phyloP scores from a whole-genome alignment of 2,888 invertebrate species.

The Temnothorax unifasciatus region DNA sequence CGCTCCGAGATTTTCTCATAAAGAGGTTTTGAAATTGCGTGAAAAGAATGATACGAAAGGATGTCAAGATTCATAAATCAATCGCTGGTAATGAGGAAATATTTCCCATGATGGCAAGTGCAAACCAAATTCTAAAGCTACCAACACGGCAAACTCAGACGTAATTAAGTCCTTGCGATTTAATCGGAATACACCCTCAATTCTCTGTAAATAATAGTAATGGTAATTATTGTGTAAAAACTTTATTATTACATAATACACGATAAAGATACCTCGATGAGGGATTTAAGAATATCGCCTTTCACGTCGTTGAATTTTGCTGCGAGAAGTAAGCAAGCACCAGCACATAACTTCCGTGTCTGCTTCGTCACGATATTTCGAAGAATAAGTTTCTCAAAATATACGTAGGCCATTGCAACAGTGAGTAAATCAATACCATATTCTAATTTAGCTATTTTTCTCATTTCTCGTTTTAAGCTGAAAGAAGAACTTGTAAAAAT shows the following conservation, averaged over 20 bases:
- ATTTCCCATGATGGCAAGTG: constrained; percentile 97
- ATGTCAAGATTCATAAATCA: constrained; percentile 96
- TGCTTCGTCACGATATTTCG: constrained; percentile 97
- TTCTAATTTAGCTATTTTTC: constrained; percentile 95
- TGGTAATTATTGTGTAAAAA: constrained; percentile 46
- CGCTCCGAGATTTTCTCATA: constrained; percentile 20
- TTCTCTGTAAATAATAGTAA: constrained; percentile 89
- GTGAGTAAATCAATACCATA: constrained; percentile 94
- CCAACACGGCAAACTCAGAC: constrained; percentile 97
- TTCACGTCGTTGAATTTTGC: constrained; percentile 99
- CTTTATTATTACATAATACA: constrained; percentile 6
- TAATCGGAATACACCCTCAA: constrained; percentile 95
- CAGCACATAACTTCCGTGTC: constrained; percentile 98
- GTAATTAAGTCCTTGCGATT: constrained; percentile 96
- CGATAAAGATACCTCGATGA: constrained; percentile 92
- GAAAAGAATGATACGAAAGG: constrained; percentile 59
- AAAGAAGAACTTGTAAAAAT: constrained; percentile 37
- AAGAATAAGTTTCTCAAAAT: constrained; percentile 98
- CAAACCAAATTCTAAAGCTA: constrained; percentile 97
- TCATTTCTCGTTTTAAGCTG: constrained; percentile 97
- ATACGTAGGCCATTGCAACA: constrained; percentile 99
- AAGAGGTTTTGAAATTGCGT: constrained; percentile 3
- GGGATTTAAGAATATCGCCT: constrained; percentile 93
- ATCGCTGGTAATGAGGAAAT: constrained; percentile 97
- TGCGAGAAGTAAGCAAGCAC: constrained; percentile 96